phyloP scores from a whole-genome alignment of 2,797 vertebrate species.

The Leptodactylus fallax region DNA sequence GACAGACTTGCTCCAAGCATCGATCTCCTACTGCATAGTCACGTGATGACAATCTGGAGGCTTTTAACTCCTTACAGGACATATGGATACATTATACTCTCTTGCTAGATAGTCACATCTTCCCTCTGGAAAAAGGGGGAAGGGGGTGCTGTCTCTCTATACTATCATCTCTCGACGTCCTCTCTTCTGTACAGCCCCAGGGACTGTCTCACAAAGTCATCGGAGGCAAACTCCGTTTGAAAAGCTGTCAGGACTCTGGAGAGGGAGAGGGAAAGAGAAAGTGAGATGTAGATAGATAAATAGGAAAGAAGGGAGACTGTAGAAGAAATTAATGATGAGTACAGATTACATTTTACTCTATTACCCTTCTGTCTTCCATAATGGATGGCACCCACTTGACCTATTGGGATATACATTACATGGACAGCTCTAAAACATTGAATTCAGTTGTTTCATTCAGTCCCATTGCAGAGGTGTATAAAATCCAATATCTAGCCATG shows the following conservation, averaged over 20 bases:
- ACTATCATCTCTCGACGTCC: slow-evolving; percentile 40
- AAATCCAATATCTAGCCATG: too few relatives aligned
- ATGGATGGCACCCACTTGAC: background rate
- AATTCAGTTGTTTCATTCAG: too few relatives aligned
- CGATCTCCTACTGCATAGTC: background rate
- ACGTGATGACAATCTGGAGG: slow-evolving; percentile 6
- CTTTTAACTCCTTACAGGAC: slow-evolving; percentile 33
- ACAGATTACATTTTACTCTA: background rate
- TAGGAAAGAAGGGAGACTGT: background rate
- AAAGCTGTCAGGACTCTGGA: slow-evolving; percentile 57
- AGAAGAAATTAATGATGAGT: background rate
- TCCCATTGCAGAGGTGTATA: too few relatives aligned
- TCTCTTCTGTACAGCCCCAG: slow-evolving; percentile 54
- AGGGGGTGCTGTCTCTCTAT: slow-evolving; percentile 25
- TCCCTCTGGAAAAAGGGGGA: slow-evolving; percentile 35
- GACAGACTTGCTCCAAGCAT: slow-evolving; percentile 28
- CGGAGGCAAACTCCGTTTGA: slow-evolving; percentile 58
- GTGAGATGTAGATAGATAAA: slow-evolving; percentile 1
- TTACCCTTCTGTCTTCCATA: background rate
- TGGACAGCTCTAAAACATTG: too few relatives aligned
- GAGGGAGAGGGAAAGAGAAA: background rate
- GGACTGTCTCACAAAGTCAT: slow-evolving; percentile 61
- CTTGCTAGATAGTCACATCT: slow-evolving; percentile 6
- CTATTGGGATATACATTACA: background rate
- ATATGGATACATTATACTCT: background rate